Conservation (phyloP, 2,888 invertebrate genomes). For the Aleiodes leptofemur region DNA sequence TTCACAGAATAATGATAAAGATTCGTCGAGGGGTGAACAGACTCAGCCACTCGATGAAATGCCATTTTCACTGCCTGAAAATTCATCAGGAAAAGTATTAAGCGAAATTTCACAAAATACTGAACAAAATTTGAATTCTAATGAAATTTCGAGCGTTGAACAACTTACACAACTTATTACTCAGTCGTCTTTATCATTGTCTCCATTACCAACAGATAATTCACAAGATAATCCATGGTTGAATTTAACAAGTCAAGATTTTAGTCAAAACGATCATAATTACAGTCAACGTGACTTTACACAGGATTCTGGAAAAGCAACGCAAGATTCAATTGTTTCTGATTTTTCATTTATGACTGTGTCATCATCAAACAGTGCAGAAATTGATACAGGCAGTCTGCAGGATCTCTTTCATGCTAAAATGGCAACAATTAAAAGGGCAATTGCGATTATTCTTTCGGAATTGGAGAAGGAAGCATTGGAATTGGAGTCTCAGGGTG, state of each 20-base stretch:
- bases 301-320: conserved; percentile 38
- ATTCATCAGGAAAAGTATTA: too few relatives aligned
- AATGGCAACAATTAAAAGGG: neutral
- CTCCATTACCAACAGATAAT: conserved; percentile 4
- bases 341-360: neutral
- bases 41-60: too few relatives aligned
- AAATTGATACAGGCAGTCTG: neutral
- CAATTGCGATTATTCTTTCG: neutral
- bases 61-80: too few relatives aligned
- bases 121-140: too few relatives aligned
- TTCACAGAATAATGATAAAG: too few relatives aligned
- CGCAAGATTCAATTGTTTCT: neutral
- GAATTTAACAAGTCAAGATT: conserved; percentile 20
- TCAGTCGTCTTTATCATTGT: conserved; percentile 1
- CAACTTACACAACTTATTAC: neutral
- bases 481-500: neutral
- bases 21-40: too few relatives aligned
- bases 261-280: neutral
- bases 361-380: neutral
- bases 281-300: conserved; percentile 18
- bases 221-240: conserved; percentile 23
- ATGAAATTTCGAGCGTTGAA: too few relatives aligned
- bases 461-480: neutral
- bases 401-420: neutral
- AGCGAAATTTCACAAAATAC: too few relatives aligned